Evolutionary conservation across 2,113 vertebrate species (phyloP).

Genomic region (Craseonycteris thonglongyai): DNA sequence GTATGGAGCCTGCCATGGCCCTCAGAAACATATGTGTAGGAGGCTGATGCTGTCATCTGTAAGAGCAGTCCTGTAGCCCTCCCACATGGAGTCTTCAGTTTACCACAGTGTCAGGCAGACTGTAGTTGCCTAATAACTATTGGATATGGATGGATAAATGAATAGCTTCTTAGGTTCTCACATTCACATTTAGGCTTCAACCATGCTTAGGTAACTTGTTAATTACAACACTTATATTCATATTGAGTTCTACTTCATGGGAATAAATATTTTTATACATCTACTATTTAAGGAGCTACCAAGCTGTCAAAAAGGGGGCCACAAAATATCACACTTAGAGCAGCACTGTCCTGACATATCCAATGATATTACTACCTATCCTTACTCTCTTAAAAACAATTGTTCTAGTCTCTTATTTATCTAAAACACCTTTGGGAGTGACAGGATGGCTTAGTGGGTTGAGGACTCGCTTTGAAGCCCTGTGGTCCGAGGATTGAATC

Average conservation of each 20-base stretch:
- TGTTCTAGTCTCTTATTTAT: neutral
- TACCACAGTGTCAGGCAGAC: neutral
- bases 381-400: neutral
- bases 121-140: neutral
- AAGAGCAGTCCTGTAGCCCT: neutral
- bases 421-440: too few relatives aligned
- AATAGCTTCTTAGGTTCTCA: neutral
- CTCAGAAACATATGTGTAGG: neutral
- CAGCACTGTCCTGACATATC: neutral
- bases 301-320: neutral
- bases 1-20: neutral
- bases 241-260: neutral
- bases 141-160: neutral
- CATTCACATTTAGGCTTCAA: constrained; percentile 2
- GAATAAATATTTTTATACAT: neutral
- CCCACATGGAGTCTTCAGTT: neutral
- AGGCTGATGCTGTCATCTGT: neutral
- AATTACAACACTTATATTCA: constrained; percentile 16
- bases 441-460: too few relatives aligned
- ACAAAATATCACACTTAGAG: neutral
- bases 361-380: neutral
- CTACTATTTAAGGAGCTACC: neutral
- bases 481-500: too few relatives aligned
- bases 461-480: too few relatives aligned
- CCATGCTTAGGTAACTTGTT: neutral